A percentile compares a stretch with the other conserved stretches of the same genome.
Evolutionary conservation across 2,113 vertebrate genomes (phyloP).

Genomic region (Chrysemys picta): DNA sequence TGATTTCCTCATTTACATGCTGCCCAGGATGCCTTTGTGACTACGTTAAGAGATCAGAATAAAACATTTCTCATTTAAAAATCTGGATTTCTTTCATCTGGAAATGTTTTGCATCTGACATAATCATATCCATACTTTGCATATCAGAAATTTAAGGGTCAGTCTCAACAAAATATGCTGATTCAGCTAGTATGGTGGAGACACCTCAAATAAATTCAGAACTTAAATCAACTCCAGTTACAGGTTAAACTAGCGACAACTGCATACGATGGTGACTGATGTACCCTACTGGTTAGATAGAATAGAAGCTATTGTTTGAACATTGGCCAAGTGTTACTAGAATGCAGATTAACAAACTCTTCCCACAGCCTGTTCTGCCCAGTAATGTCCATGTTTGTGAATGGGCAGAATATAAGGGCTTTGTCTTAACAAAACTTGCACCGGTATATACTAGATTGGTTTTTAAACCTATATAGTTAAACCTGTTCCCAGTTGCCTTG

Average conservation of each 20-base stretch:
- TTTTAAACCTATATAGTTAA: neutral
- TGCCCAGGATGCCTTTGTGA: neutral
- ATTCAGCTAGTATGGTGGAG: neutral
- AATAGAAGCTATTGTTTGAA: neutral
- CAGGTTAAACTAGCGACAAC: neutral
- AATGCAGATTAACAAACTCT: accelerated
- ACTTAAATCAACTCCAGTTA: neutral
- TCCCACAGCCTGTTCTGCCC: neutral
- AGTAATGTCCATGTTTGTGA: neutral
- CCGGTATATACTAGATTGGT: neutral
- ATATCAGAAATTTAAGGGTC: accelerated
- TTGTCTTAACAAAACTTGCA: neutral
- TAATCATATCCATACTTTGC: neutral
- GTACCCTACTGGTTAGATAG: neutral
- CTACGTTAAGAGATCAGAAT: neutral
- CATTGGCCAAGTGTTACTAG: neutral
- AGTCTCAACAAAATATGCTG: neutral
- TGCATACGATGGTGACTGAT: neutral
- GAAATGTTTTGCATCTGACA: neutral
- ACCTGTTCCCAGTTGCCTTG: neutral
- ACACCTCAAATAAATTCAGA: neutral
- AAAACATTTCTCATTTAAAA: neutral
- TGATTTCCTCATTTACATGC: neutral
- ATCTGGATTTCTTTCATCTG: neutral
- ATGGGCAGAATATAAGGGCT: neutral